Evolutionary conservation across 1,140 invertebrate genomes (phyloP), one percentile per base, ranked within the genome.

Genomic region (Drosophila lacteicornis): DNA sequence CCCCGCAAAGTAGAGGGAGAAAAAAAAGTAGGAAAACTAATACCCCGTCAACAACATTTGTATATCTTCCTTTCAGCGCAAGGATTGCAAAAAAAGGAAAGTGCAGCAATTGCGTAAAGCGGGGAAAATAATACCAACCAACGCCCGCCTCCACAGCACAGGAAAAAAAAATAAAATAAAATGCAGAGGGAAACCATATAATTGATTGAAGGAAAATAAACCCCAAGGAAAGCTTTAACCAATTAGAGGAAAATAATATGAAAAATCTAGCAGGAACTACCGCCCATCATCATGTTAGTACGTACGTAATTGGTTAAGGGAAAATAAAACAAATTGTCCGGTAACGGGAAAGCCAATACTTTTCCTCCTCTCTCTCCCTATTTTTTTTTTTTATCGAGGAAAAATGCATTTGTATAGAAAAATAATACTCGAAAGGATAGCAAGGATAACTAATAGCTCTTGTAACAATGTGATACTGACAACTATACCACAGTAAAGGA

Each of bases 141-240:
- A 51, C 17, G 47, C 13, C 13, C 47, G 22, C 22, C 47, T 15
- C 8, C 22, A 13, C n/a, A 33, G 27, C 49, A 30, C 12, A 17
- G 8, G 1, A 27, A 2, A 9, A 2, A 9, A 5, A 27, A 25
- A 50, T n/a, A 17, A 50, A 49, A 4, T 3, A 51, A 33, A 11
- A 12, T 4, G 30, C 27, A 13, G 3, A 19, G 1, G 51, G 19
- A 22, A 22, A 55, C 17, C 36, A 11, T 55, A 40, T 40, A 55
- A 55, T 55, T 55, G 53, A 55, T 55, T 55, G 53, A 55, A 40
- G 53, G 53, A 55, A 55, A 55, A 55, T 38, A 55, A 22, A 40
- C 19, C 33, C 33, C 53, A 22, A 6, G 36, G 19, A 22, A 40
- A 55, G 33, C 53, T 40, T 22, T 38, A 22, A 55, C 53, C 53